Evolutionary conservation across 2,888 invertebrate species (phyloP).

Genomic region (Alitta virens): DNA sequence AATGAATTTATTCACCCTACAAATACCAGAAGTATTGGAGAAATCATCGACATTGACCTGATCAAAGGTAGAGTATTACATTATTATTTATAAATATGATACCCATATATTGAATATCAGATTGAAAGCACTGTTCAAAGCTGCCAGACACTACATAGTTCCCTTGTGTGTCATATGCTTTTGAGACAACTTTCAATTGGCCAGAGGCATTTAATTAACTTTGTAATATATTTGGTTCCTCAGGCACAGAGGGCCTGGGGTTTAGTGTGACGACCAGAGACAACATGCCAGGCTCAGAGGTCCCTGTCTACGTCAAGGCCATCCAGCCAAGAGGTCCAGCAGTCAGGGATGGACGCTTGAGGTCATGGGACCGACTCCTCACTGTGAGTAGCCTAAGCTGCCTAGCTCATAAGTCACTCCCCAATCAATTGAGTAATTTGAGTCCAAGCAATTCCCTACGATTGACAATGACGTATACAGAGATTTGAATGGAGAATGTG

Average conservation of each 20-base stretch:
- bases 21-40: constrained; percentile 82
- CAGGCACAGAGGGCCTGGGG: constrained; percentile 87
- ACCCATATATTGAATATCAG: too few species aligned
- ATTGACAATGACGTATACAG: too few species aligned
- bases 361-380: constrained; percentile 88
- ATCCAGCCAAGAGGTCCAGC: constrained; percentile 89
- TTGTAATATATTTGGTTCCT: background rate
- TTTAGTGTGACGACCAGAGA: constrained; percentile 97
- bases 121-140: too few species aligned
- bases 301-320: constrained; percentile 97
- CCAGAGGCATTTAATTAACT: too few species aligned
- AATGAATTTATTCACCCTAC: constrained; percentile 43
- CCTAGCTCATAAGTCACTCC: too few species aligned
- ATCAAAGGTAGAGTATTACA: constrained; percentile 48
- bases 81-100: too few species aligned
- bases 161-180: too few species aligned
- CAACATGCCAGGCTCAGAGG: constrained; percentile 92
- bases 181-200: too few species aligned
- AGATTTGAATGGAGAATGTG: too few species aligned
- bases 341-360: constrained; percentile 86
- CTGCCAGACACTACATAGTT: too few species aligned
- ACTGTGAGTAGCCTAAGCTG: constrained; percentile 63
- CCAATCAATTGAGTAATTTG: too few species aligned
- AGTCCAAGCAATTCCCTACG: too few species aligned
- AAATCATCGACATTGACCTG: constrained; percentile 59